These are phyloP conservation scores for Sardina pilchardus DNA, from an alignment of 2,113 vertebrate species.

Conservation along the genomic window DNA sequence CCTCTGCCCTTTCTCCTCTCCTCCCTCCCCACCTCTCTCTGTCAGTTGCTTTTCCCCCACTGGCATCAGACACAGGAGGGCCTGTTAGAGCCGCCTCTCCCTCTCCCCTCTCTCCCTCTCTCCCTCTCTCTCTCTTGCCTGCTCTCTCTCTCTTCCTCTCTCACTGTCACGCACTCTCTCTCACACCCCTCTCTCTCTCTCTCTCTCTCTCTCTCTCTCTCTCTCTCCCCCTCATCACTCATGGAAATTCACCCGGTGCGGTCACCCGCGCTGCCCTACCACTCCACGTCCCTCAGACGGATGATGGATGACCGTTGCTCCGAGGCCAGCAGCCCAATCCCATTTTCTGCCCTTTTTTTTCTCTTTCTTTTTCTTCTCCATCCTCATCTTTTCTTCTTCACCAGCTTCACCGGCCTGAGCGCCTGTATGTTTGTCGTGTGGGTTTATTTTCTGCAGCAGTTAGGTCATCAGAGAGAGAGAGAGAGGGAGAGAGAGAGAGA, in stretches of 20 bases:
- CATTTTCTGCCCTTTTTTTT: conserved; percentile 18
- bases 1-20: neutral
- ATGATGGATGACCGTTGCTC: conserved; percentile 57
- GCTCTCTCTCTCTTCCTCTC: neutral
- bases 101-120: conserved; percentile 10
- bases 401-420: neutral
- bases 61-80: conserved; percentile 30
- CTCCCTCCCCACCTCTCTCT: neutral
- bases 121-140: neutral
- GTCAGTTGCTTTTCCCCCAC: too few species aligned
- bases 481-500: neutral
- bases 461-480: neutral
- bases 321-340: neutral
- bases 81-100: conserved; percentile 32
- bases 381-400: neutral
- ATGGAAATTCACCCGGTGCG: conserved; percentile 49
- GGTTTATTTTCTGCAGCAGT: neutral
- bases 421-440: neutral
- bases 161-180: neutral
- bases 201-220: neutral
- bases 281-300: conserved; percentile 39
- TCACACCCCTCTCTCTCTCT: neutral
- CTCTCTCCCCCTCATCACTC: neutral
- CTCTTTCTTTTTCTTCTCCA: conserved; percentile 5
- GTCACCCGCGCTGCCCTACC: conserved; percentile 47